Evolutionary conservation across 2,113 vertebrate genomes (phyloP).

Genomic region (Colaptes auratus): DNA sequence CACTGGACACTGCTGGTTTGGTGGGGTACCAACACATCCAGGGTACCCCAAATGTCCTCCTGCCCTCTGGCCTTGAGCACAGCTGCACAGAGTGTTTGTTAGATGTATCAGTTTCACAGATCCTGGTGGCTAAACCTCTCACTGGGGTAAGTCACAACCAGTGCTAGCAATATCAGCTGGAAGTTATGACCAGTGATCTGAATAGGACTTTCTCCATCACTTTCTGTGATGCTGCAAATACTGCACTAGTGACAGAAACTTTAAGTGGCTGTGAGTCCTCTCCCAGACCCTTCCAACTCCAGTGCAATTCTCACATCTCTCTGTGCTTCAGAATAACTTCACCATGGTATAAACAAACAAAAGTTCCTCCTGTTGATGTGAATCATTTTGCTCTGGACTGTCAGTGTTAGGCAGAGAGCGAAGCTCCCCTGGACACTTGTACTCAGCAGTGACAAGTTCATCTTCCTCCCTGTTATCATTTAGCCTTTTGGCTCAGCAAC

Average conservation of each 20-base stretch:
- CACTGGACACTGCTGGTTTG: neutral
- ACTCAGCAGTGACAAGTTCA: neutral
- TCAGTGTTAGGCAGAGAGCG: neutral
- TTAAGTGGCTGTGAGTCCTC: neutral
- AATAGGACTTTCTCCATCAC: neutral
- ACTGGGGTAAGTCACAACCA: neutral
- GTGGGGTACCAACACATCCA: neutral
- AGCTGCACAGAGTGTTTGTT: neutral
- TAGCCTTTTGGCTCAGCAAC: neutral
- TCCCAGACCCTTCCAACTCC: neutral
- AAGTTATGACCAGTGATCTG: neutral
- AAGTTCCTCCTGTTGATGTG: neutral
- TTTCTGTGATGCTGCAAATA: neutral
- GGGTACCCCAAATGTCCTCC: neutral
- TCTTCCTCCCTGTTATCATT: neutral
- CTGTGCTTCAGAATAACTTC: neutral
- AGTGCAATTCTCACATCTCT: neutral
- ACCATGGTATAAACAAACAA: neutral
- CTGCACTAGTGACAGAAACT: neutral
- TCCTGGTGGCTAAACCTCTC: neutral
- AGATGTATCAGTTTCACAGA: neutral
- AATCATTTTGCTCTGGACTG: neutral
- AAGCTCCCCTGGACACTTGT: neutral
- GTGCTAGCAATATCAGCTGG: neutral
- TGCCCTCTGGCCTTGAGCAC: neutral